These are phyloP conservation scores for Schizaphis graminum DNA, from an alignment of 2,888 invertebrate species.

Conservation along the genomic window DNA sequence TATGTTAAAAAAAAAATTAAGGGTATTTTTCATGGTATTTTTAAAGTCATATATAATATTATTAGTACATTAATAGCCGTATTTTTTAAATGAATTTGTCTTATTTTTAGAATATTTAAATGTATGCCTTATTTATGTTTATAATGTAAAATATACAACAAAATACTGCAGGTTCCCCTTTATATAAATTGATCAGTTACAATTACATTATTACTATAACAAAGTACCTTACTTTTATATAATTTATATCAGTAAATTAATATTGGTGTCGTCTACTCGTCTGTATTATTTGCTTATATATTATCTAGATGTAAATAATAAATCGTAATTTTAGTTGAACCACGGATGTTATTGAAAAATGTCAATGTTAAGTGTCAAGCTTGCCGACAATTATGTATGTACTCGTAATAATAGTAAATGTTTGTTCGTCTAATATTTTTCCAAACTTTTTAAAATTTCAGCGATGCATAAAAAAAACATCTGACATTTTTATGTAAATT, in stretches of 20 bases:
- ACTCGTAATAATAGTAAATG: not conserved
- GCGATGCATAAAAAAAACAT: not conserved
- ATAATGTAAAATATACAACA: not conserved
- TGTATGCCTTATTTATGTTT: not conserved
- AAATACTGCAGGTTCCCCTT: not conserved
- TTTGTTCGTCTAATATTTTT: not conserved
- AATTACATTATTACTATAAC: not conserved
- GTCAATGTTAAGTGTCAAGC: not conserved
- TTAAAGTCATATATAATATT: not conserved
- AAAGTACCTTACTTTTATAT: not conserved
- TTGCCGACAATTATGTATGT: not conserved
- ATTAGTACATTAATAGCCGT: not conserved
- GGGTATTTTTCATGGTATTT: no score
- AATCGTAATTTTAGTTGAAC: not conserved
- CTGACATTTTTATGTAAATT: not conserved
- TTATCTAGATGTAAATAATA: not conserved
- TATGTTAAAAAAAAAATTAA: no score
- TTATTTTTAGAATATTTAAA: not conserved
- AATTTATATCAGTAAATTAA: not conserved
- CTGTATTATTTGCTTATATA: not conserved
- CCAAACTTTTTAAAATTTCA: not conserved
- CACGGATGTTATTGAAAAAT: not conserved
- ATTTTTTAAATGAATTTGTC: not conserved
- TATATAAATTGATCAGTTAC: not conserved
- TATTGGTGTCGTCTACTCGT: not conserved